Evolutionary conservation across 2,888 invertebrate genomes (phyloP).

Genomic region (Xanthia togata): DNA sequence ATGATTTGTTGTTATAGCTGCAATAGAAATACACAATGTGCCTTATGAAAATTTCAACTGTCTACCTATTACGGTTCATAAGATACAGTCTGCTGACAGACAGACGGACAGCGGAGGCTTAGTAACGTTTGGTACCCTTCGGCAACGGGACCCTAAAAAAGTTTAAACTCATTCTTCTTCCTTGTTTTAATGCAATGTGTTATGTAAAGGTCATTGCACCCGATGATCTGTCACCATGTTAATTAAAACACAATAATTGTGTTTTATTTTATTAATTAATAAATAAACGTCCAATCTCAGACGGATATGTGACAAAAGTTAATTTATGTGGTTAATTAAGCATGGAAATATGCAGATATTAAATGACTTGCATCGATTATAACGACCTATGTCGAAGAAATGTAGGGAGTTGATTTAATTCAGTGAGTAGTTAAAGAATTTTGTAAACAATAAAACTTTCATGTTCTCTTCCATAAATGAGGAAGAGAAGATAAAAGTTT

Average conservation of each 20-base stretch:
- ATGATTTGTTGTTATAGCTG: too few relatives aligned
- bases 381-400: neutral
- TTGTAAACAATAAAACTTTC: neutral
- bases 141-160: neutral
- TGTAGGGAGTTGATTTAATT: neutral
- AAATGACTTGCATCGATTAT: constrained; percentile 4
- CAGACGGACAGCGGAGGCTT: too few relatives aligned
- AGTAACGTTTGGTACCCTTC: too few relatives aligned
- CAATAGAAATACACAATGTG: too few relatives aligned
- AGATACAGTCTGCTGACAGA: too few relatives aligned
- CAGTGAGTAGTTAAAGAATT: neutral
- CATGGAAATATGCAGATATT: neutral
- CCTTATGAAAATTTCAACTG: too few relatives aligned
- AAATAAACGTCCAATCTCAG: neutral
- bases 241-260: neutral
- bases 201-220: neutral
- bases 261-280: neutral
- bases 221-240: neutral
- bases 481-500: neutral
- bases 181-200: neutral
- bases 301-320: neutral
- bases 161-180: too few relatives aligned
- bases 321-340: neutral
- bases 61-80: too few relatives aligned
- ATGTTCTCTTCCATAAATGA: neutral